Base-by-base conservation (phyloP, 1,140 invertebrate species). In the Hyles vespertilio region DNA sequence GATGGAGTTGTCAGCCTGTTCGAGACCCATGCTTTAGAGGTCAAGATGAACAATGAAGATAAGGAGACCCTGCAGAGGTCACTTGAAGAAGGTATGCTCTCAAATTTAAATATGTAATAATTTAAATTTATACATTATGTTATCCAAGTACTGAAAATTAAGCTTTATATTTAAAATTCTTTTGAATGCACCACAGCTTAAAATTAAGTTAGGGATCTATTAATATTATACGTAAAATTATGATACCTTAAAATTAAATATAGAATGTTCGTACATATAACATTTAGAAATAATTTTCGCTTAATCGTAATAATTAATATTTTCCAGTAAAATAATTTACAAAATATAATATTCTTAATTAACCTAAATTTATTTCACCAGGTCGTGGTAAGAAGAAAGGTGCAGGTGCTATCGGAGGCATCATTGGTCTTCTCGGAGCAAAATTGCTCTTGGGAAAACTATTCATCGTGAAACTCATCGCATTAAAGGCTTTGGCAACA, bases 381-480 rank as follows among this genome's bases (percentile, higher is more conserved):
- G 85, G 82, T 58, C 85, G 85, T 76, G 77, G 76, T 9, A 87
- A 89, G 65, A 86, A 88, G 56, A 87, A 87, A 54, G 72, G 77
- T 40, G 71, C 72, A 6, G 57, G 77, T 32, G 81, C 75, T 32
- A 70, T 86, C 33, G 81, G 76, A 5, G 82, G 69, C 3, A 72
- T 89, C 33, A 82, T 89, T 49, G 86, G 84, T 44, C 81, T 89
- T 10, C 69, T 89, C 4, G 84, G 74, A 22, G 84, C 84, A 12
- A 88, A 88, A 52, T 51, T 89, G 2, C 63, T 87, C 6, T 65
- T 89, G 43, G 83, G 84, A 4, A 89, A 89, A 56, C 77, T 89
- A n/a, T 82, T 89, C 65, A 83, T 89, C 58, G 81, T 89, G 6
- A 89, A 89, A 47, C 78, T 89, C 34, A 80, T 89, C 47, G 86